Base-by-base conservation (phyloP, 1,140 invertebrate species). In the Argopecten irradians region DNA sequence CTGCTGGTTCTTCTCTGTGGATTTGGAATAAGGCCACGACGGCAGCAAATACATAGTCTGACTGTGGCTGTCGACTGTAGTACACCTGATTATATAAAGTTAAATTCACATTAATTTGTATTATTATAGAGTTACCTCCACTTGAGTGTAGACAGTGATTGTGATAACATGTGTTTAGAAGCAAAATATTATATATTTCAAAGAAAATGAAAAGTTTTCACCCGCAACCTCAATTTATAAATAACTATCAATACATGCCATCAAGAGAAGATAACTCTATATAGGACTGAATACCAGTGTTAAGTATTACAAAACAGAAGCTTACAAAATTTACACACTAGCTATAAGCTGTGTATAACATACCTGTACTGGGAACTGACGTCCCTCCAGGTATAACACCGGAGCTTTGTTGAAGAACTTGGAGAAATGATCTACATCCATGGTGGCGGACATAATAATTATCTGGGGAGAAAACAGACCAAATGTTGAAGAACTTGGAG, bases 11-110 rank as follows among this genome's bases (percentile, higher is more conserved):
- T 93, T 97, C 96, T 89, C 97, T 96, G 96, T 99, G 98, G 88
- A 99, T 97, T 96, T 99, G 97, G 95, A 99, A 98, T 87, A 99
- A 97, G 0, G 98, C 98, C 55, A 98, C 97, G 2, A 99, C 95
- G 87, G 97, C 97, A 36, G 96, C 91, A 93, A 95, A 94, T 82
- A 97, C 96, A 95, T 99, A 99, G 96, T 99, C 98, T 85, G 98
- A 97, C 92, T 98, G 97, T 55, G 97, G 95, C 93, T 97, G 96
- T 91, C 96, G 97, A 0, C 97, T 95, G 94, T 99, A 97, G 95
- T 97, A 97, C 82, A 98, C 97, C 93, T 97, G 96, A n/a, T n/a
- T n/a, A n/a, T n/a, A n/a, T n/a, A n/a, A n/a, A n/a, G n/a, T n/a
- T n/a, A n/a, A n/a, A n/a, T n/a, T n/a, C n/a, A n/a, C n/a, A n/a